Evolutionary conservation across 2,888 invertebrate genomes (phyloP).

Genomic region (Coleophora deauratella): DNA sequence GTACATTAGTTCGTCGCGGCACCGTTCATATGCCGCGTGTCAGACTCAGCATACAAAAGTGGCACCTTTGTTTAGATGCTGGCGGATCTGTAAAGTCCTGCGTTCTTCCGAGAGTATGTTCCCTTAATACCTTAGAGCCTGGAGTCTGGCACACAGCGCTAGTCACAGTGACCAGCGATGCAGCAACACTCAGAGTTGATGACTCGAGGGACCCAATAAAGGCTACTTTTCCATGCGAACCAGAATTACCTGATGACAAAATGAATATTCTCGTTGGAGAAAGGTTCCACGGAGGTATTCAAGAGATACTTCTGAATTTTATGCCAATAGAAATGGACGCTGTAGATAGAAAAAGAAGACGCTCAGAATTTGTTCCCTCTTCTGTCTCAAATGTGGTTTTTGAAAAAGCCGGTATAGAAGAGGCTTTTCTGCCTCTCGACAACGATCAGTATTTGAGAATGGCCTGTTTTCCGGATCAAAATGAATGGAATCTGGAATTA

Average conservation of each 20-base stretch:
- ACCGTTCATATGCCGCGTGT: conserved; percentile 36
- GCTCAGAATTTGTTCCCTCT: conserved; percentile 33
- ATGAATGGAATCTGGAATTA: conserved; percentile 51
- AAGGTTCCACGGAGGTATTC: conserved; percentile 58
- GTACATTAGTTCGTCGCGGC: conserved; percentile 53
- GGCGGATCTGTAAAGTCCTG: conserved; percentile 41
- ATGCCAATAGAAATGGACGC: conserved; percentile 42
- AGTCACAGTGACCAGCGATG: conserved; percentile 48
- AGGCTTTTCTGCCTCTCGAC: conserved; percentile 45
- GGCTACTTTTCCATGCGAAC: conserved; percentile 50
- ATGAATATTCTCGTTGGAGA: conserved; percentile 54
- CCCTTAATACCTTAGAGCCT: conserved; percentile 41
- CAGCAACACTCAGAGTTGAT: conserved; percentile 48
- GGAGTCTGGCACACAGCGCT: conserved; percentile 58
- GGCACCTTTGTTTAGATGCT: conserved; percentile 58
- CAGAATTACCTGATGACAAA: conserved; percentile 46
- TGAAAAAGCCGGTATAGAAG: conserved; percentile 46
- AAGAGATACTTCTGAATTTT: conserved; percentile 62
- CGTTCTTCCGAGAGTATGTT: conserved; percentile 42
- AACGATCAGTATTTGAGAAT: conserved; percentile 49
- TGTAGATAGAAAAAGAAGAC: conserved; percentile 21
- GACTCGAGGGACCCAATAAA: conserved; percentile 38
- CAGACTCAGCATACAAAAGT: conserved; percentile 52
- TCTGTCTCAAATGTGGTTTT: conserved; percentile 51
- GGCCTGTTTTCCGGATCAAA: conserved; percentile 47